A percentile compares a stretch with the other conserved stretches of the same genome.
These are phyloP conservation scores for Zingel zingel DNA, from an alignment of 2,113 vertebrate genomes.

Conservation along the genomic window DNA sequence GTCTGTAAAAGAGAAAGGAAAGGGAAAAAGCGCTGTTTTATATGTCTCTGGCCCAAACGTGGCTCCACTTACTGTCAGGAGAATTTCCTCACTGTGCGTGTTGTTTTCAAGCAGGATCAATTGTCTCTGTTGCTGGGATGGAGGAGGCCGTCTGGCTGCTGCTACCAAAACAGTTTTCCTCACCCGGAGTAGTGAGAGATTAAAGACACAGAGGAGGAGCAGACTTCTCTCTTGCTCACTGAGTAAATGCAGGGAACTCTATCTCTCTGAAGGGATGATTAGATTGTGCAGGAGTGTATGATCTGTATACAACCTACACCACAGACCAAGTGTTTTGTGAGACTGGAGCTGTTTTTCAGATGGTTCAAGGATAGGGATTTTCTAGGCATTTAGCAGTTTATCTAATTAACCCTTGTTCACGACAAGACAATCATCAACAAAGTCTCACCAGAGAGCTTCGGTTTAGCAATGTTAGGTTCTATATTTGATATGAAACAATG, in stretches of 20 bases:
- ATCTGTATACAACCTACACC: conserved; percentile 41
- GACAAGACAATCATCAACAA: background rate
- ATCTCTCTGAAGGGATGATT: conserved; percentile 63
- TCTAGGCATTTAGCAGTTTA: conserved; percentile 18
- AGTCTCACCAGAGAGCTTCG: background rate
- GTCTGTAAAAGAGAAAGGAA: conserved; percentile 46
- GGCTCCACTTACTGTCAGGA: conserved; percentile 70
- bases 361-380: conserved; percentile 3
- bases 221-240: conserved; percentile 26
- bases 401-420: conserved; percentile 7
- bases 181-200: conserved; percentile 40
- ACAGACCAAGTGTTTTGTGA: conserved; percentile 15
- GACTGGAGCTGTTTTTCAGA: conserved; percentile 43
- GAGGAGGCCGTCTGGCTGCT: conserved; percentile 43
- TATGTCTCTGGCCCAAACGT: conserved; percentile 50
- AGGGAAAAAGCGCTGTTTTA: conserved; percentile 55
- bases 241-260: conserved; percentile 52
- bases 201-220: conserved; percentile 47
- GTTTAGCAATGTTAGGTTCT: background rate
- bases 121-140: conserved; percentile 20
- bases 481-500: conserved; percentile 1
- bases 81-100: conserved; percentile 60
- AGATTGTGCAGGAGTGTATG: conserved; percentile 45
- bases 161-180: conserved; percentile 58
- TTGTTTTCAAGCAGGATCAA: conserved; percentile 59